Conservation (phyloP, 2,113 vertebrate genomes). For the Panthera leo region DNA sequence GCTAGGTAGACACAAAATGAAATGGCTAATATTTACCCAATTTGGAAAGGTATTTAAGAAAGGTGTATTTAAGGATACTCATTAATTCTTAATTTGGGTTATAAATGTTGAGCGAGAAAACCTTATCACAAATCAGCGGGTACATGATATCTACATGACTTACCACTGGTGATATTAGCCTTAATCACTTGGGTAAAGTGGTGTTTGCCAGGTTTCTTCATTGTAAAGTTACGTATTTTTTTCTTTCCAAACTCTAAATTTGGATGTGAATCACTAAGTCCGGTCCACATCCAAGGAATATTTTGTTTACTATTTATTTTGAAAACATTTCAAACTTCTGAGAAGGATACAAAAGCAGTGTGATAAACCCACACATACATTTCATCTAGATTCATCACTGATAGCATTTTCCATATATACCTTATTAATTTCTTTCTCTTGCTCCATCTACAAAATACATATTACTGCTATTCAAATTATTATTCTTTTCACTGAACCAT, state of each 20-base stretch:
- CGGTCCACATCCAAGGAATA: not conserved
- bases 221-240: not conserved
- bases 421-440: not conserved
- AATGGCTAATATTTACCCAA: not conserved
- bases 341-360: not conserved
- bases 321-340: not conserved
- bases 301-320: slow-evolving; percentile 9
- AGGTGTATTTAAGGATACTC: not conserved
- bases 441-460: not conserved
- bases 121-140: not conserved
- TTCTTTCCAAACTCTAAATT: not conserved
- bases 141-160: not conserved
- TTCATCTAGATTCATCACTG: not conserved
- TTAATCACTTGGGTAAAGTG: too few relatives aligned
- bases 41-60: not conserved
- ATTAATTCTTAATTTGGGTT: not conserved
- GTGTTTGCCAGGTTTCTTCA: not conserved
- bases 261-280: not conserved
- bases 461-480: not conserved
- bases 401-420: not conserved
- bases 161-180: not conserved
- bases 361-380: not conserved
- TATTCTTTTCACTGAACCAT: not conserved
- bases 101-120: not conserved
- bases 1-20: not conserved